Percentiles rank a stretch among this genome's conserved stretches.
These are phyloP conservation scores for Acanthis flammea DNA, from an alignment of 2,797 vertebrate genomes.

Conservation along the genomic window DNA sequence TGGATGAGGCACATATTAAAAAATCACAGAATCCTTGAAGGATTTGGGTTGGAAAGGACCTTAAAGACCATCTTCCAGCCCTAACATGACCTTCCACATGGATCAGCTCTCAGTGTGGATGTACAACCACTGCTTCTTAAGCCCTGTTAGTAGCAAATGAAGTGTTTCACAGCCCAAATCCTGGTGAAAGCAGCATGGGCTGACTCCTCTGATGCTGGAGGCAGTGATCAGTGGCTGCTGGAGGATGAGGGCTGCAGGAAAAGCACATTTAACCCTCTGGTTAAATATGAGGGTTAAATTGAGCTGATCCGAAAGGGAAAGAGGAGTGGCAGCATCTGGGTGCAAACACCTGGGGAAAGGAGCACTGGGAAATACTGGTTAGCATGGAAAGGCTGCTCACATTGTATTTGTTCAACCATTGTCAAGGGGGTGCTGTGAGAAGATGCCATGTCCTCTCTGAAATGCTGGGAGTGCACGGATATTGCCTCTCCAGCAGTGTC, in stretches of 20 bases:
- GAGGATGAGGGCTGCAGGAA: neutral
- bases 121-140: neutral
- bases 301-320: neutral
- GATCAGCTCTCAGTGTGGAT: neutral
- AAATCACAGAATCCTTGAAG: neutral
- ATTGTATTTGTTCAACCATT: accelerated
- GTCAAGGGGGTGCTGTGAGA: neutral
- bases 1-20: neutral
- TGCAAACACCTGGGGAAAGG: neutral
- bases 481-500: neutral
- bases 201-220: neutral
- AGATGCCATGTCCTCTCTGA: neutral
- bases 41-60: neutral
- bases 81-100: accelerated
- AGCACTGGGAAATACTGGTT: neutral
- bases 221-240: neutral
- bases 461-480: accelerated
- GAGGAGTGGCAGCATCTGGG: neutral
- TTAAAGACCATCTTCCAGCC: neutral
- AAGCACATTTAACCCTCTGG: neutral
- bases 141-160: neutral
- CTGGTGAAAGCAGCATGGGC: accelerated
- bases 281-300: neutral
- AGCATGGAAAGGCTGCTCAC: neutral
- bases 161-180: neutral